A percentile compares a stretch with the other conserved stretches of the same genome.
Evolutionary conservation across 2,797 vertebrate genomes (phyloP).

Genomic region (Pseudocheirus occidentalis): DNA sequence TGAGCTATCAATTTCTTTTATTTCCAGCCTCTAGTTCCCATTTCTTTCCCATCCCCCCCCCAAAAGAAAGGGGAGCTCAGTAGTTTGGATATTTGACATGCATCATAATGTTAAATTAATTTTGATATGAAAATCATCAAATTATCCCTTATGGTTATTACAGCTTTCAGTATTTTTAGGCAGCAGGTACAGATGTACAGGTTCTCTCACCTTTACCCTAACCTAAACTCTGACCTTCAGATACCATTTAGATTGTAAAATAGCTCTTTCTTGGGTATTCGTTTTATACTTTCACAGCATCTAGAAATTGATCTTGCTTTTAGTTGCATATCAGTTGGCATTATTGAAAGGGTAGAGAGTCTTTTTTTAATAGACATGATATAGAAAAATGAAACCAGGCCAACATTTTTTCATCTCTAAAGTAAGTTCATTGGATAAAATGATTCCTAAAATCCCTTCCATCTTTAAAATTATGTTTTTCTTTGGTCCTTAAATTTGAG

Average conservation of each 20-base stretch:
- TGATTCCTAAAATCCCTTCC: neutral
- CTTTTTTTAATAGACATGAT: neutral
- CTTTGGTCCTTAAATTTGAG: constrained; percentile 3
- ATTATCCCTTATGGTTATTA: neutral
- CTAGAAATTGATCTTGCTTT: constrained; percentile 51
- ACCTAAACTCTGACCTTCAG: neutral
- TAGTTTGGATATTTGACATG: constrained; percentile 22
- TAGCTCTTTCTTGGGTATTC: neutral
- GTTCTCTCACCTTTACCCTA: neutral
- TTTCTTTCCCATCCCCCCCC: neutral
- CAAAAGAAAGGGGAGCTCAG: neutral
- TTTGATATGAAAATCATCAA: constrained; percentile 36
- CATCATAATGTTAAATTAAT: constrained; percentile 28
- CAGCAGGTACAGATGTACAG: neutral
- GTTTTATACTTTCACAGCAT: constrained; percentile 21
- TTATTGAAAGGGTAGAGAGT: constrained; percentile 24
- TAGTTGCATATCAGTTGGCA: neutral
- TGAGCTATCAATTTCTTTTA: constrained; percentile 27
- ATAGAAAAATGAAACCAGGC: neutral
- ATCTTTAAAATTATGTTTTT: constrained; percentile 15
- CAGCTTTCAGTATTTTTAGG: neutral
- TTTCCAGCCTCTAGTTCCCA: neutral
- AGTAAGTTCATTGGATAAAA: neutral
- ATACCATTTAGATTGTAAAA: neutral
- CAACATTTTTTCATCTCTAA: neutral